Evolutionary conservation across 2,888 invertebrate genomes (phyloP).

Genomic region (Torymus aiolomorphi): DNA sequence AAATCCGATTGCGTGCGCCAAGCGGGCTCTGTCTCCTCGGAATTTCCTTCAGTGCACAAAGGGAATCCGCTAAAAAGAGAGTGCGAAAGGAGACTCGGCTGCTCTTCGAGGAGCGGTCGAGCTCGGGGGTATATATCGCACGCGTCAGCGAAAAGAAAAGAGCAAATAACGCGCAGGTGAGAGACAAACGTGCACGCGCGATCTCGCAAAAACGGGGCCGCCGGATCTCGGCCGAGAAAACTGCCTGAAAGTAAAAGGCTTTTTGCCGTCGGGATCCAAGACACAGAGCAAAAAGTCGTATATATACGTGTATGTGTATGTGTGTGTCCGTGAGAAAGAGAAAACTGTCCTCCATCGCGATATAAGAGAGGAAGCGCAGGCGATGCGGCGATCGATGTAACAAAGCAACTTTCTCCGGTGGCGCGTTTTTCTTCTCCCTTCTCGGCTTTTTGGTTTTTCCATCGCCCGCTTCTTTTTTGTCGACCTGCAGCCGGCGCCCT

Average conservation of each 20-base stretch:
- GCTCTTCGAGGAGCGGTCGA: neutral
- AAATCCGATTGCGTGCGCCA: conserved; percentile 22
- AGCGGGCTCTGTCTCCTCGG: neutral
- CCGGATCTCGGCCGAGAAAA: too few relatives aligned
- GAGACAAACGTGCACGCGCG: too few relatives aligned
- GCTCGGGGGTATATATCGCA: neutral
- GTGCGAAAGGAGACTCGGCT: too few relatives aligned
- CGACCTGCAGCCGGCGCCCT: neutral
- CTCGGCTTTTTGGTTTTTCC: conserved; percentile 19
- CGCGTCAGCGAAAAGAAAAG: too few relatives aligned
- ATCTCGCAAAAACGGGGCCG: neutral
- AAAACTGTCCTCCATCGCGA: conserved; percentile 12
- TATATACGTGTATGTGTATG: too few relatives aligned
- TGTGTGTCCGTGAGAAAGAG: neutral
- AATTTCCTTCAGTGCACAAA: conserved; percentile 49
- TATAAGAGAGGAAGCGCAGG: conserved; percentile 1
- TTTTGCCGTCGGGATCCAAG: too few relatives aligned
- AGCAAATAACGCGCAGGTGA: too few relatives aligned
- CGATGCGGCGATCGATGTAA: conserved; percentile 28
- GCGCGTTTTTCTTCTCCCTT: conserved; percentile 6
- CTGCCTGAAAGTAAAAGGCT: too few relatives aligned
- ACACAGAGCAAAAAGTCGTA: too few relatives aligned
- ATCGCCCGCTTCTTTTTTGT: conserved; percentile 19
- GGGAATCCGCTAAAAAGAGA: neutral
- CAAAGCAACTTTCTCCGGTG: conserved; percentile 36